phyloP scores from a whole-genome alignment of 2,113 vertebrate species.

The Puma concolor region DNA sequence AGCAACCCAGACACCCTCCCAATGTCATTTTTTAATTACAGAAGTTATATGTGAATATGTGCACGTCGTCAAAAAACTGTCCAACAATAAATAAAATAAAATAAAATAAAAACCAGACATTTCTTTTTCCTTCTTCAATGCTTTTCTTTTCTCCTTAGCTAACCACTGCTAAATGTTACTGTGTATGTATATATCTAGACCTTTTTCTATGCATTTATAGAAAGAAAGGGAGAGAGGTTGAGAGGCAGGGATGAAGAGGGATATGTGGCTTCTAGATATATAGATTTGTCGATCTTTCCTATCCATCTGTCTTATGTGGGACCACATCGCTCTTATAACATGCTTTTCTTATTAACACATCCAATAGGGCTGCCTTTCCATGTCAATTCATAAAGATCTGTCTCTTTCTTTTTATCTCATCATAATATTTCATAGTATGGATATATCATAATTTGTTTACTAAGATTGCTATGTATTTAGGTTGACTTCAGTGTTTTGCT shows the following conservation, averaged over 20 bases:
- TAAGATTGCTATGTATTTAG: neutral
- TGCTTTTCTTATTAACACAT: slow-evolving; percentile 27
- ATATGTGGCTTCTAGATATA: neutral
- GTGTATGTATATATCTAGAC: neutral
- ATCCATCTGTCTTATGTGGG: neutral
- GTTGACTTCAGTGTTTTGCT: slow-evolving; percentile 3
- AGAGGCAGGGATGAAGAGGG: neutral
- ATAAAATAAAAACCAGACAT: neutral
- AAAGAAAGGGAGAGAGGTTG: neutral
- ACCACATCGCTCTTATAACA: neutral
- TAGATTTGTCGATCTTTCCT: neutral
- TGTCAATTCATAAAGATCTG: neutral
- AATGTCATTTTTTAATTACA: neutral
- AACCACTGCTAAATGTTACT: neutral
- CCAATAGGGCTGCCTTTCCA: neutral
- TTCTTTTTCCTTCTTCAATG: neutral
- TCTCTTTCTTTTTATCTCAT: neutral
- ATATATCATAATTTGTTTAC: neutral
- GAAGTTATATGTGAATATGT: neutral
- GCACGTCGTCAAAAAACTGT: slow-evolving; percentile 17
- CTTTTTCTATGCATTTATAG: neutral
- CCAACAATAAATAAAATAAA: neutral
- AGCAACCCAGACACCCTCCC: too few species aligned
- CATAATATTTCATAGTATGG: neutral
- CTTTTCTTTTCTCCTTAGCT: neutral